phyloP scores from a whole-genome alignment of 2,888 invertebrate species.

The Polydrusus pterygomalis region DNA sequence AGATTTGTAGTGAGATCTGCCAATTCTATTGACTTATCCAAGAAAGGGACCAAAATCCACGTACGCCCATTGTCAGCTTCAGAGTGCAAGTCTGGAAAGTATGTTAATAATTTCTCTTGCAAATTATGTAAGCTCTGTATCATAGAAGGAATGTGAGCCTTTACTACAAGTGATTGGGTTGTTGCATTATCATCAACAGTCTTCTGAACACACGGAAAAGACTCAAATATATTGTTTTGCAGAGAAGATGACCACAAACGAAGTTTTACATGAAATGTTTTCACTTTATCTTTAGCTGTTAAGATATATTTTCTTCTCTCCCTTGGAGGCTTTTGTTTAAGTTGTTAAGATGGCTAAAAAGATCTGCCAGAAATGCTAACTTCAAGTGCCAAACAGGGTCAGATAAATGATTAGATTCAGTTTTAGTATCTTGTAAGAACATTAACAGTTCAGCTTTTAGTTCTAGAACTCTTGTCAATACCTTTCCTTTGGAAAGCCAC shows the following conservation, averaged over 20 bases:
- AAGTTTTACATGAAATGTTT: not conserved
- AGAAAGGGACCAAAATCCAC: no score
- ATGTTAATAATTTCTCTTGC: conserved; percentile 59
- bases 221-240: conserved; percentile 26
- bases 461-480: conserved; percentile 59
- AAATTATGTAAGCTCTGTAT: conserved; percentile 62
- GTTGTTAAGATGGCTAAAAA: conserved; percentile 25
- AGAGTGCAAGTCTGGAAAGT: conserved; percentile 55
- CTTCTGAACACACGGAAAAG: conserved; percentile 60
- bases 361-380: conserved; percentile 60
- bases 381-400: conserved; percentile 59
- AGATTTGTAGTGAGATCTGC: conserved; percentile 60
- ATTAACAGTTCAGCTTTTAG: conserved; percentile 54
- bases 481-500: conserved; percentile 61
- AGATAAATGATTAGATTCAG: conserved; percentile 55
- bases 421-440: conserved; percentile 56
- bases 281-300: not conserved
- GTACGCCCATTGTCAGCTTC: conserved; percentile 59
- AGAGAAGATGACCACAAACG: not conserved
- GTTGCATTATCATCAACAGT: no score
- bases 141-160: conserved; percentile 61
- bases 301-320: not conserved
- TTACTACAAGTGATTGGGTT: conserved; percentile 60
- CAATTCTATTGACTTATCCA: conserved; percentile 60
- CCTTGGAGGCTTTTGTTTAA: not conserved